phyloP scores from a whole-genome alignment of 2,113 vertebrate species.

The Kryptolebias marmoratus region DNA sequence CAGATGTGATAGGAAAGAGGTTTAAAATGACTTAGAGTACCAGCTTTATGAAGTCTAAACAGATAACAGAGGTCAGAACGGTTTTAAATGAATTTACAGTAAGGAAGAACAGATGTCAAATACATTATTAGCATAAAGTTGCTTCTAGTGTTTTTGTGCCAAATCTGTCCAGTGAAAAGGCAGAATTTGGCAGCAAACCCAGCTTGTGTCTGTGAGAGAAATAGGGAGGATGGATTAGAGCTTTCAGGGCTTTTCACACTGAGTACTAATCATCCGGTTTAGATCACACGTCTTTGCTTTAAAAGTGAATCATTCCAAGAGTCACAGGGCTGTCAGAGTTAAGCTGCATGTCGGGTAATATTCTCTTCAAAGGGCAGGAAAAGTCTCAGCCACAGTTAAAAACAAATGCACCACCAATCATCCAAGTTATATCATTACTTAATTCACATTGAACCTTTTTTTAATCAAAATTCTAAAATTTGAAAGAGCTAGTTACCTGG shows the following conservation, averaged over 20 bases:
- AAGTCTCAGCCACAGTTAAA: conserved; percentile 46
- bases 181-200: conserved; percentile 28
- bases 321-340: conserved; percentile 69
- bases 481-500: too few relatives aligned
- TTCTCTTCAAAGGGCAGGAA: conserved; percentile 64
- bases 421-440: conserved; percentile 51
- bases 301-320: conserved; percentile 67
- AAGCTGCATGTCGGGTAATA: conserved; percentile 74
- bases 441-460: not conserved
- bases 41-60: not conserved
- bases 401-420: conserved; percentile 41
- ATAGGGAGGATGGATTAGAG: conserved; percentile 46
- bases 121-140: conserved; percentile 19
- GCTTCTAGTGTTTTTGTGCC: conserved; percentile 13
- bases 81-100: not conserved
- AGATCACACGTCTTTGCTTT: conserved; percentile 67
- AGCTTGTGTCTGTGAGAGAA: conserved; percentile 47
- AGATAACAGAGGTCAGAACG: not conserved
- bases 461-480: not conserved
- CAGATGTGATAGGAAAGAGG: not conserved
- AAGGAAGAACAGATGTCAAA: conserved; percentile 19
- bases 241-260: conserved; percentile 51
- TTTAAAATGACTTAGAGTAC: conserved; percentile 9
- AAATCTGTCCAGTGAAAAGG: conserved; percentile 17
- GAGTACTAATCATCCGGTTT: conserved; percentile 72